These are phyloP conservation scores for Atta cephalotes DNA, from an alignment of 1,140 invertebrate species.

Conservation along the genomic window DNA sequence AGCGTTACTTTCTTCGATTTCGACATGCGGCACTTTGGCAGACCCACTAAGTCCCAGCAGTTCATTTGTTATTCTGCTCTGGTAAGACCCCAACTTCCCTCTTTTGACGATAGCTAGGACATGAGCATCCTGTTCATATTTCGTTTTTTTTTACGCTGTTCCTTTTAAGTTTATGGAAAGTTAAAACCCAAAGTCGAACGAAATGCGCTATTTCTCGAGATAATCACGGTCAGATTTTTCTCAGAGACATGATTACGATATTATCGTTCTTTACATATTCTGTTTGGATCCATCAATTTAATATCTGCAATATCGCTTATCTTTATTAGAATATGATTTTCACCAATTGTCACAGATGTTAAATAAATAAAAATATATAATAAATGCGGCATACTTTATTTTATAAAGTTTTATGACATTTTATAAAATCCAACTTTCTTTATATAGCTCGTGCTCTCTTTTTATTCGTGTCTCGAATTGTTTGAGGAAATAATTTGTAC, in stretches of 20 bases:
- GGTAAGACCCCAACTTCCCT: conserved; percentile 57
- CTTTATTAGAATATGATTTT: neutral
- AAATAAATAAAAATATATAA: neutral
- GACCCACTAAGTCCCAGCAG: conserved; percentile 70
- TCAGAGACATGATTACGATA: neutral
- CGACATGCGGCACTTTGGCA: conserved; percentile 66
- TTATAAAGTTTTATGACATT: neutral
- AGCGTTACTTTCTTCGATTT: conserved; percentile 69
- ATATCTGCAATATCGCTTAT: neutral
- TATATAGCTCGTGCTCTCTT: neutral
- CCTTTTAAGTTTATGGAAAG: neutral
- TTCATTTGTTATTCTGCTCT: conserved; percentile 80
- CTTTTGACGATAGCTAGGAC: conserved; percentile 62
- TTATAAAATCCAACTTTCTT: neutral
- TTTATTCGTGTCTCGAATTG: neutral
- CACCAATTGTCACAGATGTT: neutral
- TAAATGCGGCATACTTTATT: neutral
- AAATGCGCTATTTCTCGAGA: neutral
- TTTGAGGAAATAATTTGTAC: conserved; percentile 21
- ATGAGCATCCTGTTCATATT: neutral
- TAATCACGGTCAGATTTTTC: neutral
- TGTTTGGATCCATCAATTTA: neutral
- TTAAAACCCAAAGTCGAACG: neutral
- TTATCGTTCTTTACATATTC: neutral
- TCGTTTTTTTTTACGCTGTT: neutral